Evolutionary conservation across 2,888 invertebrate species (phyloP), one percentile per base, ranked within the genome.

Genomic region (Zaprionus bogoriensis): DNA sequence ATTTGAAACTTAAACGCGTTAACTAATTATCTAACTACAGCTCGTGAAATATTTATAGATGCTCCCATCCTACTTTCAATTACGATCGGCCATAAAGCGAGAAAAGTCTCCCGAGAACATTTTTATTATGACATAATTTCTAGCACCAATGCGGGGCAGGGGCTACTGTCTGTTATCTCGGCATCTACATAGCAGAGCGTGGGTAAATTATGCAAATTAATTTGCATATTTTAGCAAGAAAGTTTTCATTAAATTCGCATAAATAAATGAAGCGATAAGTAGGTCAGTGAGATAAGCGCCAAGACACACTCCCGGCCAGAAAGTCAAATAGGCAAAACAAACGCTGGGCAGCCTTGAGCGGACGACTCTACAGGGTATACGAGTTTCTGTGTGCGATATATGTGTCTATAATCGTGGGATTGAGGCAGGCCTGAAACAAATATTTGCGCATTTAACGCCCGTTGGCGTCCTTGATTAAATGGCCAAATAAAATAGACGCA

Each of bases 361-460:
- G 55, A 58, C 44, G 12, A 32, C 3, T 47, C 39, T 51, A 46
- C 39, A 54, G 23, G 3, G 17, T n/a, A 30, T 61, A 47, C 6
- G n/a, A 38, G 3, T 46, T 12, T 41, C 5, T 32, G 27, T 50
- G 22, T 17, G 14, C 7, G 1, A 6, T 32, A 59, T 20, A 23
- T 4, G 10, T 3, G 20, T 10, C n/a, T 50, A 52, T 60, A 28
- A 36, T 23, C 39, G 38, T 41, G 25, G 6, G 19, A 51, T 39
- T 52, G 64, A 30, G 22, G 28, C 44, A 36, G 44, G 62, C 44
- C 42, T 53, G 14, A 19, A 20, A 28, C 59, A 54, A 77, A 82
- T 85, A 82, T 85, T 79, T 69, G 63, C 63, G 61, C 83, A 66
- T 62, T 67, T 61, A 85, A 72, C 73, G 65, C 67, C 67, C 63